Evolutionary conservation across 2,113 vertebrate genomes (phyloP).

Genomic region (Hymenochirus boettgeri): DNA sequence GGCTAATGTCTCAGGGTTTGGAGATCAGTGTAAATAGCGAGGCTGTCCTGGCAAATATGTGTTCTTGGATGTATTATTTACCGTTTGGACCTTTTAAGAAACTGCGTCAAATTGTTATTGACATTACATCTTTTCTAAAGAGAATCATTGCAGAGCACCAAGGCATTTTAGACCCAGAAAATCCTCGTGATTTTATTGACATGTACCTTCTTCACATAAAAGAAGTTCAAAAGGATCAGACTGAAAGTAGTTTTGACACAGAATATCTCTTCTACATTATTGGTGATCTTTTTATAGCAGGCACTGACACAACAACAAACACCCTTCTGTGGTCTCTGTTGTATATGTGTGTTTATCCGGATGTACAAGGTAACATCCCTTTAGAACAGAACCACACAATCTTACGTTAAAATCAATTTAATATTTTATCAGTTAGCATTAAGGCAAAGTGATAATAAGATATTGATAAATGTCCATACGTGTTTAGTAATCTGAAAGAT

Average conservation of each 20-base stretch:
- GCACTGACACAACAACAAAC: conserved; percentile 93
- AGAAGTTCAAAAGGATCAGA: conserved; percentile 56
- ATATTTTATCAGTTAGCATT: too few species aligned
- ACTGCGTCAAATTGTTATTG: conserved; percentile 74
- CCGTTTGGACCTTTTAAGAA: conserved; percentile 84
- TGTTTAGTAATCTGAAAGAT: too few species aligned
- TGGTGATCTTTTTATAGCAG: conserved; percentile 90
- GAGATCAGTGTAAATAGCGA: conserved; percentile 75
- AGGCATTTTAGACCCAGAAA: conserved; percentile 67
- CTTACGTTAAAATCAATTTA: too few species aligned
- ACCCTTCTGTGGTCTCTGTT: conserved; percentile 90
- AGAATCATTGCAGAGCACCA: conserved; percentile 77
- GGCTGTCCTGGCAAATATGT: conserved; percentile 79
- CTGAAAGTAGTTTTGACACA: conserved; percentile 75
- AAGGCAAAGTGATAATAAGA: too few species aligned
- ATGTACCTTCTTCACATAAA: conserved; percentile 86
- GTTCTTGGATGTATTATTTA: conserved; percentile 81
- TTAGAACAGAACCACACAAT: too few species aligned
- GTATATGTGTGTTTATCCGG: conserved; percentile 81
- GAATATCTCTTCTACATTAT: conserved; percentile 94
- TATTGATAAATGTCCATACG: too few species aligned
- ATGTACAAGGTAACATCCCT: conserved; percentile 77
- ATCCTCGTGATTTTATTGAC: conserved; percentile 87
- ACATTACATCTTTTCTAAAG: conserved; percentile 84
- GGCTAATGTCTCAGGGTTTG: conserved; percentile 75